phyloP scores from a whole-genome alignment of 2,113 vertebrate genomes.

The Mugil cephalus region DNA sequence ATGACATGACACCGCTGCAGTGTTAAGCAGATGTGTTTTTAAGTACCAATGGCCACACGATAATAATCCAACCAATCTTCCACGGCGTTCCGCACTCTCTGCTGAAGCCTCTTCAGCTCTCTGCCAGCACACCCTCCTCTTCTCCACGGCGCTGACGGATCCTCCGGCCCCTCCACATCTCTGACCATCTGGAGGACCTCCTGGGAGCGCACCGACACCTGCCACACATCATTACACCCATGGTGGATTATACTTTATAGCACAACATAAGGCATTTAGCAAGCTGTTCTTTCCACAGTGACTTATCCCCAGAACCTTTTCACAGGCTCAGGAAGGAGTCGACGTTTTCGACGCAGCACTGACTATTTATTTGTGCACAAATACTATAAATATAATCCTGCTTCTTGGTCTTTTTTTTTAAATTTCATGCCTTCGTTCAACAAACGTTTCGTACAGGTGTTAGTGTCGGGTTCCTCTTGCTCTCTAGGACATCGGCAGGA shows the following conservation, averaged over 20 bases:
- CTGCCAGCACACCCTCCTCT: constrained; percentile 46
- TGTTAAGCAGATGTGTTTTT: not conserved
- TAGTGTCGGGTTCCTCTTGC: not conserved
- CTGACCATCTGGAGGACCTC: constrained; percentile 52
- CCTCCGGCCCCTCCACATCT: constrained; percentile 55
- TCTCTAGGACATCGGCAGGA: not conserved
- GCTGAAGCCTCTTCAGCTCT: constrained; percentile 76
- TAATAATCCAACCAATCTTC: constrained; percentile 83
- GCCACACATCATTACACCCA: constrained; percentile 22
- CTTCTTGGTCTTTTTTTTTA: not conserved
- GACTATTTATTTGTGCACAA: not conserved
- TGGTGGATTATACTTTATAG: constrained; percentile 19
- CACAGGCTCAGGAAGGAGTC: not conserved
- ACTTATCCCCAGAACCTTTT: constrained; percentile 9
- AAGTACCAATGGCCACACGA: constrained; percentile 73
- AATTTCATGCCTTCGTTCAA: not conserved
- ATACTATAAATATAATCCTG: not conserved
- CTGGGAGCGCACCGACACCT: constrained; percentile 32
- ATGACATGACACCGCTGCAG: not conserved
- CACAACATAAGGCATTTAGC: constrained; percentile 22
- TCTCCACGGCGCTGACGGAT: constrained; percentile 57
- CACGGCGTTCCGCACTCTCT: constrained; percentile 71
- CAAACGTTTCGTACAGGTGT: constrained; percentile 34
- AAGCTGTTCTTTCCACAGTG: constrained; percentile 21
- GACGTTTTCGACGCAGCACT: not conserved